Evolutionary conservation across 2,113 vertebrate species (phyloP).

Genomic region (Spea bombifrons): DNA sequence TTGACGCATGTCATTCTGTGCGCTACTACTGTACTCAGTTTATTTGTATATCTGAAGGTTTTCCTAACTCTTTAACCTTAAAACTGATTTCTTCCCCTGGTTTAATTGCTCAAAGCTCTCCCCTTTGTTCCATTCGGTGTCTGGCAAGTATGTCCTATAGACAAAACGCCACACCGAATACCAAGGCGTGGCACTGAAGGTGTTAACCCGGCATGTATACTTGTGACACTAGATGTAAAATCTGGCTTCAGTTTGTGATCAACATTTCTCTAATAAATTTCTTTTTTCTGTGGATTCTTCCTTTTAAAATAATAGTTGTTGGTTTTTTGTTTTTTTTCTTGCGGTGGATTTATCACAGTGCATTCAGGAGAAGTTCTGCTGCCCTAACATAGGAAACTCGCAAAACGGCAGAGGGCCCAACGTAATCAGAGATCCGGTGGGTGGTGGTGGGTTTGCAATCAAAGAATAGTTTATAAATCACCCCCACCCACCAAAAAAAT

Average conservation of each 20-base stretch:
- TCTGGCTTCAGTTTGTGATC: too few relatives aligned
- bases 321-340: neutral
- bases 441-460: too few relatives aligned
- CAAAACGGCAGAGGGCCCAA: too few relatives aligned
- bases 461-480: too few relatives aligned
- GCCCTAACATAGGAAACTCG: too few relatives aligned
- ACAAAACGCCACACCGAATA: neutral
- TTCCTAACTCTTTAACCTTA: constrained; percentile 38
- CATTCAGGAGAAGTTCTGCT: neutral
- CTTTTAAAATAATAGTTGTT: neutral
- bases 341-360: neutral
- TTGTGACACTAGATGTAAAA: neutral
- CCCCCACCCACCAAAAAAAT: too few relatives aligned
- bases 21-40: constrained; percentile 68
- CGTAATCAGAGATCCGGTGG: too few relatives aligned
- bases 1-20: constrained; percentile 49
- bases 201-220: neutral
- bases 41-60: constrained; percentile 65
- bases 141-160: neutral
- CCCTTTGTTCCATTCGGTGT: neutral
- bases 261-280: too few relatives aligned
- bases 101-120: neutral
- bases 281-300: neutral
- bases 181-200: neutral
- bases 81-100: neutral